A percentile compares a stretch with the other conserved stretches of the same genome.
phyloP scores from a whole-genome alignment of 2,888 invertebrate species.

The Calameuta idolon region DNA sequence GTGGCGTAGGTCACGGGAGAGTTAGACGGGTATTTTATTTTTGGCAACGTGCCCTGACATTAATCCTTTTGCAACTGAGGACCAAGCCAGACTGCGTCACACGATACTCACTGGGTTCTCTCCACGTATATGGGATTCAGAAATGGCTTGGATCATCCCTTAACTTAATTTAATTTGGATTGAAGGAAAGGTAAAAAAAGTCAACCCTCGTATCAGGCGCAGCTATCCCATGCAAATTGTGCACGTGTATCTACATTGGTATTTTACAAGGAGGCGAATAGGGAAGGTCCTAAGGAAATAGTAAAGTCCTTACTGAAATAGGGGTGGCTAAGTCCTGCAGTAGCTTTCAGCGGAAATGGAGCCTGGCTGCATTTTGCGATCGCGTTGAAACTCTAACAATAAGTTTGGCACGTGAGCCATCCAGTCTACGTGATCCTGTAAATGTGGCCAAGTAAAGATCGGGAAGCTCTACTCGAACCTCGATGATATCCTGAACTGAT shows the following conservation, averaged over 20 bases:
- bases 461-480: not conserved
- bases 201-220: not conserved
- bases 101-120: not conserved
- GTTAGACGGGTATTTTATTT: slow-evolving; percentile 44
- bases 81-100: not conserved
- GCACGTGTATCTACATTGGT: not conserved
- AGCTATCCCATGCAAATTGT: not conserved
- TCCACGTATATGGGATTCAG: not conserved
- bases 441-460: not conserved
- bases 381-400: slow-evolving; percentile 39
- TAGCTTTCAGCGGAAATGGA: slow-evolving; percentile 21
- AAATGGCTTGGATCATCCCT: not conserved
- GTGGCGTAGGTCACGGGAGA: not conserved
- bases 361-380: slow-evolving; percentile 25
- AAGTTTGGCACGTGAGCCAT: slow-evolving; percentile 48
- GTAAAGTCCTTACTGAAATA: not conserved
- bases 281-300: slow-evolving; percentile 17
- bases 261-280: slow-evolving; percentile 34
- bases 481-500: not conserved
- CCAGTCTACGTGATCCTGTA: slow-evolving; percentile 43
- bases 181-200: not conserved
- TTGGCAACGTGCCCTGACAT: slow-evolving; percentile 58
- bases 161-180: not conserved
- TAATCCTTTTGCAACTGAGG: slow-evolving; percentile 52
- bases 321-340: not conserved